Conservation (phyloP, 2,888 invertebrate species). For the Allophyes oxyacanthae region DNA sequence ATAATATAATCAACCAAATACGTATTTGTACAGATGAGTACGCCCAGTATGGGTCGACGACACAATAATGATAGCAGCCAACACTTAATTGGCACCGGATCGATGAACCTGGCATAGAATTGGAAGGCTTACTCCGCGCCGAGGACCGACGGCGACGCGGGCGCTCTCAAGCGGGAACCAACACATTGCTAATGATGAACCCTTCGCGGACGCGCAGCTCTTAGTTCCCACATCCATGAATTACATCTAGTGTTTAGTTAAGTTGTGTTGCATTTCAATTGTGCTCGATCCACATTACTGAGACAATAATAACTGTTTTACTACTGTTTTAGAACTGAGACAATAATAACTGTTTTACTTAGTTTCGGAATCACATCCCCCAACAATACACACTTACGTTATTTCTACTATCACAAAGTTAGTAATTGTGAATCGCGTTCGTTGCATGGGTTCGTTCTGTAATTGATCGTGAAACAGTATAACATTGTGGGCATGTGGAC, state of each 20-base stretch:
- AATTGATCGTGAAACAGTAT: constrained; percentile 21
- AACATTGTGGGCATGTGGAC: constrained; percentile 12
- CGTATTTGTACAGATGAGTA: constrained; percentile 6
- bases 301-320: no score
- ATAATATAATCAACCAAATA: neutral
- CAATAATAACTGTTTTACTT: no score
- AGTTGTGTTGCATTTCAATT: no score
- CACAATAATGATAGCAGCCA: constrained; percentile 12
- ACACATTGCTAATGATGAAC: constrained; percentile 15
- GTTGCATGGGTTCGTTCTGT: constrained; percentile 3
- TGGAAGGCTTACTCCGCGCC: constrained; percentile 11
- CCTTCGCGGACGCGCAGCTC: neutral
- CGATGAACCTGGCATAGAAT: constrained; percentile 33
- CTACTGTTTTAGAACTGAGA: no score
- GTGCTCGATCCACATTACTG: no score
- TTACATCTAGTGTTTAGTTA: no score
- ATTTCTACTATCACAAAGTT: constrained; percentile 10
- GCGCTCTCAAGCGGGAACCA: neutral
- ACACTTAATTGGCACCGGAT: constrained; percentile 32
- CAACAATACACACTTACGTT: neutral
- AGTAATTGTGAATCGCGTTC: neutral
- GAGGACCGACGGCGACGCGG: neutral
- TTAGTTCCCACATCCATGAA: neutral
- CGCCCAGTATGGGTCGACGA: constrained; percentile 7
- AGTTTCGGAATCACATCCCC: neutral